These are phyloP conservation scores for Lypha dubia DNA, from an alignment of 2,888 invertebrate genomes.

Conservation along the genomic window DNA sequence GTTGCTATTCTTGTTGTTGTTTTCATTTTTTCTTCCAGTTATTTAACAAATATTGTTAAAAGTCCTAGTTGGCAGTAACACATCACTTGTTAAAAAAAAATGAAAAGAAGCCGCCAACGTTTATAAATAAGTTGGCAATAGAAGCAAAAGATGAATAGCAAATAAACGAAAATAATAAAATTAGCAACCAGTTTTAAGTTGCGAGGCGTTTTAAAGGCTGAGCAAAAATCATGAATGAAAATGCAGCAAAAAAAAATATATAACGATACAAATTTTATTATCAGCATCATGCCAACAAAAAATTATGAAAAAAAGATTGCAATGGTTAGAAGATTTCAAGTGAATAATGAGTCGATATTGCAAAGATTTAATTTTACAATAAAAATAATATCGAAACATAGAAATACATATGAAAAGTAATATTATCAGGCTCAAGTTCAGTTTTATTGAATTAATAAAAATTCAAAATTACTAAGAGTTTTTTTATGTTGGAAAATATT, in stretches of 20 bases:
- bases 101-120: conserved; percentile 68
- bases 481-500: too few relatives aligned
- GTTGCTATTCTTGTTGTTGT: not conserved
- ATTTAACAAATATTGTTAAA: conserved; percentile 69
- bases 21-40: conserved; percentile 18
- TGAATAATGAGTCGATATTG: not conserved
- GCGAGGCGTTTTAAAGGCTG: conserved; percentile 26
- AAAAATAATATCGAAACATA: not conserved
- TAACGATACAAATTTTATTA: not conserved
- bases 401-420: not conserved
- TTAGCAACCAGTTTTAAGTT: conserved; percentile 34
- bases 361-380: not conserved
- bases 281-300: conserved; percentile 1
- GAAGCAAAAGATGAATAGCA: conserved; percentile 14
- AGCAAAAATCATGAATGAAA: conserved; percentile 27
- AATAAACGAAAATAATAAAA: not conserved
- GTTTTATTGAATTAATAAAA: too few relatives aligned
- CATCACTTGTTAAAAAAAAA: conserved; percentile 69
- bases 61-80: conserved; percentile 71
- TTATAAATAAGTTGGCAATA: conserved; percentile 64
- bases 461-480: too few relatives aligned
- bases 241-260: too few relatives aligned
- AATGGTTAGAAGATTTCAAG: not conserved
- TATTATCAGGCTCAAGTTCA: not conserved
- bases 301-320: not conserved